Conservation (phyloP, 1,140 invertebrate genomes). For the Odontomachus brunneus region DNA sequence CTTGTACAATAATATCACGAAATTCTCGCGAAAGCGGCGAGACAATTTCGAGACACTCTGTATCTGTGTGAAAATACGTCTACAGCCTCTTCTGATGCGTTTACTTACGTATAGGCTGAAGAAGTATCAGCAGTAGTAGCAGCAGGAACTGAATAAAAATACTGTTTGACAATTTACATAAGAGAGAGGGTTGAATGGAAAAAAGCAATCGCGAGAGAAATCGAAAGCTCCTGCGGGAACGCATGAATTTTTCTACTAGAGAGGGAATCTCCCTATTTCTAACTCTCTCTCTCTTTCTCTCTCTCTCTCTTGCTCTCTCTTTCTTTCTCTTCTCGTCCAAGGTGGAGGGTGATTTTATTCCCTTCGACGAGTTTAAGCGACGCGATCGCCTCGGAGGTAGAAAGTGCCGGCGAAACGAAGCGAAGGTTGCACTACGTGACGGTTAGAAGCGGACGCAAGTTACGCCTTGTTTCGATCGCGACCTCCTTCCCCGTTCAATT, state of each 20-base stretch:
- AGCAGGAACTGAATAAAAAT: conserved; percentile 1
- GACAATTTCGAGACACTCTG: too few species aligned
- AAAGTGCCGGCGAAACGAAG: conserved; percentile 68
- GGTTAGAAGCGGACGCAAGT: conserved; percentile 57
- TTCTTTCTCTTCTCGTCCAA: too few species aligned
- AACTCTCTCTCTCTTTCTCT: too few species aligned
- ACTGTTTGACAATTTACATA: conserved; percentile 20
- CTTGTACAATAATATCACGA: too few species aligned
- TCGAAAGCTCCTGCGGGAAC: not conserved
- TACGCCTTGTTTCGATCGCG: conserved; percentile 59
- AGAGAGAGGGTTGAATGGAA: not conserved
- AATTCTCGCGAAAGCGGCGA: too few species aligned
- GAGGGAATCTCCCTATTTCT: too few species aligned
- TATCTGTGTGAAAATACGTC: too few species aligned
- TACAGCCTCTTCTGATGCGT: too few species aligned
- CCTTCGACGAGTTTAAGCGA: not conserved
- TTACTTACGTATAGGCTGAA: too few species aligned
- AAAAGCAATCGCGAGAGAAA: conserved; percentile 15
- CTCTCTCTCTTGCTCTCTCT: too few species aligned
- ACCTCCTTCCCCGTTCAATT: conserved; percentile 47
- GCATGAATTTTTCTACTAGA: not conserved
- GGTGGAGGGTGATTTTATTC: conserved; percentile 12
- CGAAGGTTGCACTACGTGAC: conserved; percentile 63
- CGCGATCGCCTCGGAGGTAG: conserved; percentile 74
- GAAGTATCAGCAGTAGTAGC: not conserved